Conservation (phyloP, 53 echinoderm and acorn worm species). For the Luidia sarsii region DNA sequence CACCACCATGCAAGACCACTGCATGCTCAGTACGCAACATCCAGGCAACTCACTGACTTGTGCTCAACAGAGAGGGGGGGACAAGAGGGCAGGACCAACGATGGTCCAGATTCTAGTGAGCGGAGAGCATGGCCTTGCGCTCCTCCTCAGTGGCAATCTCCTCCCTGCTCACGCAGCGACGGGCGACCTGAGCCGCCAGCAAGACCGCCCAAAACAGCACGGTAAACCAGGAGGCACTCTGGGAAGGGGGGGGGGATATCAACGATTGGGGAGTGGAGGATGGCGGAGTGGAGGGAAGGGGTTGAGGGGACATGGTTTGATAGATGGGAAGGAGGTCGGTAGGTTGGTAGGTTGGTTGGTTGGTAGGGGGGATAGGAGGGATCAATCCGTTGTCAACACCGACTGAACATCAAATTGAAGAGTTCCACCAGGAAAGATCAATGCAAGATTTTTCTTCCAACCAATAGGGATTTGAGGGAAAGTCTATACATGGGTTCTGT, state of each 20-base stretch:
- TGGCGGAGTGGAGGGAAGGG: not conserved
- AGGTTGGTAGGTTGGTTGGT: too few species aligned
- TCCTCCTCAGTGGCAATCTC: conserved; percentile 54
- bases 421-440: too few species aligned
- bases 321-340: not conserved
- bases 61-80: too few species aligned
- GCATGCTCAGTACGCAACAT: conserved; percentile 8
- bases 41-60: conserved; percentile 20
- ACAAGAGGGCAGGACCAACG: too few species aligned
- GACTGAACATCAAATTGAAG: too few species aligned
- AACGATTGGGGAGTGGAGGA: not conserved
- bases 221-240: conserved; percentile 92
- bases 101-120: too few species aligned
- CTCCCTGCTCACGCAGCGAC: conserved; percentile 70
- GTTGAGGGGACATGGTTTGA: not conserved
- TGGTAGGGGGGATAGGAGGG: too few species aligned
- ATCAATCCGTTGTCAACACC: too few species aligned
- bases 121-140: conserved; percentile 52
- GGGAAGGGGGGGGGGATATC: not conserved
- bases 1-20: too few species aligned
- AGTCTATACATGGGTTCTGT: too few species aligned
- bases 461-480: too few species aligned
- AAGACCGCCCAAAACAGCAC: conserved; percentile 82
- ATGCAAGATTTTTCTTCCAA: too few species aligned
- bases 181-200: conserved; percentile 50